Conservation (phyloP, 2,113 vertebrate species). For the Antigone vipio region DNA sequence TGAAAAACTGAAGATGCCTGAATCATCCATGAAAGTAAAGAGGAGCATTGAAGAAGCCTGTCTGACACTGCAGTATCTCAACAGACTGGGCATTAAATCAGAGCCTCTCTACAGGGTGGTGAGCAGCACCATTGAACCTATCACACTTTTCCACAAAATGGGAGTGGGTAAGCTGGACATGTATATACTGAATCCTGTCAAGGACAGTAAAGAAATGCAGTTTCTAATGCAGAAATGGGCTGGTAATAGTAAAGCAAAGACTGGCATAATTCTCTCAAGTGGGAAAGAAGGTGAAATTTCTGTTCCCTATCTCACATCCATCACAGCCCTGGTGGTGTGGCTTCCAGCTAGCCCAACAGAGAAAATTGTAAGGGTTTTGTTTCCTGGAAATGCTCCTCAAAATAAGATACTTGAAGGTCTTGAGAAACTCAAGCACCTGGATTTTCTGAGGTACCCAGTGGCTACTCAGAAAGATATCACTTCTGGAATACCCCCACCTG, state of each 20-base stretch:
- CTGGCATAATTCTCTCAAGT: conserved; percentile 88
- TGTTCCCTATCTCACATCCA: conserved; percentile 96
- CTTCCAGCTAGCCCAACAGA: conserved; percentile 92
- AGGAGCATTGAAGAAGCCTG: conserved; percentile 96
- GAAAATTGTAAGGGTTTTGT: conserved; percentile 95
- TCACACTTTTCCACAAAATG: conserved; percentile 97
- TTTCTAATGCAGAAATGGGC: conserved; percentile 99
- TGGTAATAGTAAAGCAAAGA: conserved; percentile 98
- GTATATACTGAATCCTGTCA: conserved; percentile 95
- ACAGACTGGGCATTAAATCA: conserved; percentile 89
- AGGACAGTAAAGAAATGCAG: conserved; percentile 99
- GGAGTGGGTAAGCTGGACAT: conserved; percentile 96
- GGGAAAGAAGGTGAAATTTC: conserved; percentile 98
- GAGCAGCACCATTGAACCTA: conserved; percentile 91
- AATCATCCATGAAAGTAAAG: conserved; percentile 91
- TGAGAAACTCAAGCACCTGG: conserved; percentile 94
- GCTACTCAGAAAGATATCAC: conserved; percentile 93
- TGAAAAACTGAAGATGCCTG: conserved; percentile 89
- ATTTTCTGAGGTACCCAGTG: conserved; percentile 93
- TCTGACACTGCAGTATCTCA: conserved; percentile 92
- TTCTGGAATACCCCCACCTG: conserved; percentile 80
- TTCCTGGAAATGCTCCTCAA: conserved; percentile 97
- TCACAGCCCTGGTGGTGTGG: conserved; percentile 97
- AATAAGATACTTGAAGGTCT: conserved; percentile 97
- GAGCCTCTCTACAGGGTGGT: conserved; percentile 92